Percentiles rank a stretch among this genome's conserved stretches.
Evolutionary conservation across 2,113 vertebrate genomes (phyloP).

Genomic region (Condylura cristata): DNA sequence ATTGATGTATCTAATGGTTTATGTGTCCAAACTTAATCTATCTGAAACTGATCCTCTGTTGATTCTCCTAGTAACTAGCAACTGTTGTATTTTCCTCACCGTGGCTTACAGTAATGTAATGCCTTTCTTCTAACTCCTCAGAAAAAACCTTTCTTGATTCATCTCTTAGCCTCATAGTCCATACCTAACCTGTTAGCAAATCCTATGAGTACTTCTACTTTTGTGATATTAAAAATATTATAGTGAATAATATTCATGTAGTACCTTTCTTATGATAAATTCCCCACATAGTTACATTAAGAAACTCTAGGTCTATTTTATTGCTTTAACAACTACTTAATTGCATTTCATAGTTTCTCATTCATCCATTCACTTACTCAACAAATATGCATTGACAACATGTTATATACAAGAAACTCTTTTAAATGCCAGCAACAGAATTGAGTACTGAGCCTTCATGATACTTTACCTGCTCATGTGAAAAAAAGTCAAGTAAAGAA

Average conservation of each 20-base stretch:
- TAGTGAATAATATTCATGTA: not conserved
- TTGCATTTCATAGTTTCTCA: constrained; percentile 26
- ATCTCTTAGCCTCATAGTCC: not conserved
- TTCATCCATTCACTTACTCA: not conserved
- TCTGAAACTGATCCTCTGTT: not conserved
- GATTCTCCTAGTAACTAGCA: not conserved
- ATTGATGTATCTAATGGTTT: not conserved
- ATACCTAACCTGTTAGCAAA: not conserved
- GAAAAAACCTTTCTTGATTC: not conserved
- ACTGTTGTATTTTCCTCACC: not conserved
- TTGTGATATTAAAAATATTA: not conserved
- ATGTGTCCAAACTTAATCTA: not conserved
- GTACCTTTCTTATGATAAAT: not conserved
- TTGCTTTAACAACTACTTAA: not conserved
- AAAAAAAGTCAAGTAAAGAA: not conserved
- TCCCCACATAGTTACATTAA: not conserved
- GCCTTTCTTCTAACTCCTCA: not conserved
- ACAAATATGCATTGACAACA: not conserved
- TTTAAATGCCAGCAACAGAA: not conserved
- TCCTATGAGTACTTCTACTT: not conserved
- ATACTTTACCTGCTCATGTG: not conserved
- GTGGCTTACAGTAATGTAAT: not conserved
- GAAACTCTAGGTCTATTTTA: not conserved
- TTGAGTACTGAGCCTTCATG: not conserved
- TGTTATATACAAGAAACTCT: not conserved